These are phyloP conservation scores for Cydia fagiglandana DNA, from an alignment of 1,140 invertebrate species.

Conservation along the genomic window DNA sequence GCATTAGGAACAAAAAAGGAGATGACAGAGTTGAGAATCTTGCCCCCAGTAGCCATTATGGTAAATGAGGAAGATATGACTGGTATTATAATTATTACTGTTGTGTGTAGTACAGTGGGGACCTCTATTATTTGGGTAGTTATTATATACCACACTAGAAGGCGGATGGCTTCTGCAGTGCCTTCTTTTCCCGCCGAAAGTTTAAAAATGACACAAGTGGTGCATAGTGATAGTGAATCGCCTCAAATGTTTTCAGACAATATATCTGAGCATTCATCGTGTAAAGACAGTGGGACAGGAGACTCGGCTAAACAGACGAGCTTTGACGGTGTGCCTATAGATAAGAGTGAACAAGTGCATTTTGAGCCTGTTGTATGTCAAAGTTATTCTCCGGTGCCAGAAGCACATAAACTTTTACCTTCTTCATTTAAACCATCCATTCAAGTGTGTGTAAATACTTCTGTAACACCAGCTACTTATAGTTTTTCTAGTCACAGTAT, in stretches of 20 bases:
- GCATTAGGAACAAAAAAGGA: conserved; percentile 85
- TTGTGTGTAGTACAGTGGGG: conserved; percentile 92
- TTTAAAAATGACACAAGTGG: conserved; percentile 75
- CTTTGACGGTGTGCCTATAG: conserved; percentile 72
- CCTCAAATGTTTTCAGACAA: conserved; percentile 75
- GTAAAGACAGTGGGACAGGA: conserved; percentile 84
- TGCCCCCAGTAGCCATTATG: conserved; percentile 79
- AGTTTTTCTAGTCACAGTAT: conserved; percentile 78
- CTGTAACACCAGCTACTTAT: conserved; percentile 76
- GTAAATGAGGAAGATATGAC: conserved; percentile 85
- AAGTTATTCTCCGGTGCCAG: conserved; percentile 73
- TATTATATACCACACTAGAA: conserved; percentile 92
- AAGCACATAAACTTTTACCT: conserved; percentile 74
- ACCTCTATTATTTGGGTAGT: conserved; percentile 95
- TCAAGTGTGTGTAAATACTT: conserved; percentile 77
- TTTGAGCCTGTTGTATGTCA: conserved; percentile 69
- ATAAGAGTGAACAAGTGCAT: conserved; percentile 73
- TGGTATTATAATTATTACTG: conserved; percentile 92
- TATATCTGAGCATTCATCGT: conserved; percentile 80
- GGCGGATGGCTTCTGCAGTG: conserved; percentile 78
- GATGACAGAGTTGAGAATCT: conserved; percentile 78
- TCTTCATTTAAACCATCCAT: conserved; percentile 76
- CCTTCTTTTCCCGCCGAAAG: conserved; percentile 69
- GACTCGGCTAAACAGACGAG: conserved; percentile 84
- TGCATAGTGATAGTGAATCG: conserved; percentile 75